These are phyloP conservation scores for Serrognathus titanus DNA, from an alignment of 2,888 invertebrate genomes.

Conservation along the genomic window DNA sequence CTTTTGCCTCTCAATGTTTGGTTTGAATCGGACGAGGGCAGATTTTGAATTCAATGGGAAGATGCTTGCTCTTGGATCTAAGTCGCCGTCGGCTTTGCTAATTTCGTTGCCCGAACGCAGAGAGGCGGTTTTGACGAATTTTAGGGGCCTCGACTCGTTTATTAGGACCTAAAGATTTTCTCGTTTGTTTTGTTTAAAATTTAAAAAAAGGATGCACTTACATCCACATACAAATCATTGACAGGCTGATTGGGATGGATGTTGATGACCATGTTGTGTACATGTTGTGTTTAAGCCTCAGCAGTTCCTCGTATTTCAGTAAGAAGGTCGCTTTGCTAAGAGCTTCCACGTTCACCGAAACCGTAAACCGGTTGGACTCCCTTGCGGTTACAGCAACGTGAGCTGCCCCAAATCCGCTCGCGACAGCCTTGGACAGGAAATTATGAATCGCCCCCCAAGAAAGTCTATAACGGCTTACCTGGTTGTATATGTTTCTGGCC, in stretches of 20 bases:
- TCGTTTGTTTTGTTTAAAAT: too few species aligned
- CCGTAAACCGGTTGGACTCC: constrained; percentile 67
- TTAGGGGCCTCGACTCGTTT: constrained; percentile 60
- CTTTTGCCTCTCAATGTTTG: constrained; percentile 59
- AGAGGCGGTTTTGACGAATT: constrained; percentile 60
- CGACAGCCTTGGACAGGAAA: constrained; percentile 49
- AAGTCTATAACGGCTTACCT: constrained; percentile 28
- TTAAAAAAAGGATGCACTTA: constrained; percentile 17
- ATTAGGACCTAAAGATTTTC: not conserved
- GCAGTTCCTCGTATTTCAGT: constrained; percentile 69
- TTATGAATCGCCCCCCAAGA: too few species aligned
- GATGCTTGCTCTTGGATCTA: constrained; percentile 40
- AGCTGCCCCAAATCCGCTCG: constrained; percentile 58
- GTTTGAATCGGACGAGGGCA: constrained; percentile 54
- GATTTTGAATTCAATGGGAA: constrained; percentile 31
- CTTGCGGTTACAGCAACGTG: constrained; percentile 63
- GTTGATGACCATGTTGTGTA: constrained; percentile 69
- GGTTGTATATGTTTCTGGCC: constrained; percentile 53
- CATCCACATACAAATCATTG: constrained; percentile 59
- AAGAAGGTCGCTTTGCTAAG: constrained; percentile 64
- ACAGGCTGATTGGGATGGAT: constrained; percentile 66
- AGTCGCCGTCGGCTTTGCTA: constrained; percentile 53
- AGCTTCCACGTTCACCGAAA: constrained; percentile 65
- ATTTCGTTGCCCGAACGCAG: constrained; percentile 64
- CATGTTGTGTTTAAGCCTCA: constrained; percentile 59